Conservation (phyloP, 2,113 vertebrate genomes). For the Heteronetta atricapilla region DNA sequence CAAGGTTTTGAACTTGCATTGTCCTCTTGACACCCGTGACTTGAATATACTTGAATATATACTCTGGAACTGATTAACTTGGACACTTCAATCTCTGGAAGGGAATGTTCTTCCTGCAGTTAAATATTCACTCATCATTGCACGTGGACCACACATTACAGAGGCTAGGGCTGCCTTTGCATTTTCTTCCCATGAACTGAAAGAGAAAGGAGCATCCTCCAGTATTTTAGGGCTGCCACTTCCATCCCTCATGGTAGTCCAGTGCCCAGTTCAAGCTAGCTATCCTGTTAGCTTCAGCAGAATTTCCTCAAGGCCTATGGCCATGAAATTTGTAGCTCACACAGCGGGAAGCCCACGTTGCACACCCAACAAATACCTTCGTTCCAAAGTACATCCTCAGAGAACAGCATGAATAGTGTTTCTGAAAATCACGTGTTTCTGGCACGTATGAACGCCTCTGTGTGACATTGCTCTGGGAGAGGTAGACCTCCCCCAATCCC, state of each 20-base stretch:
- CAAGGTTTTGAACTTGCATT: slow-evolving; percentile 46
- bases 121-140: slow-evolving; percentile 68
- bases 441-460: neutral
- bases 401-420: neutral
- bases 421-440: neutral
- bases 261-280: neutral
- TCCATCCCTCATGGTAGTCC: neutral
- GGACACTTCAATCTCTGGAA: slow-evolving; percentile 16
- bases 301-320: neutral
- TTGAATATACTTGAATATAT: neutral
- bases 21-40: slow-evolving; percentile 25
- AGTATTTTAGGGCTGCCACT: neutral
- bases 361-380: neutral
- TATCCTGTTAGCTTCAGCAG: neutral
- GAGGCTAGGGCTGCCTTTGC: neutral
- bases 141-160: neutral
- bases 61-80: slow-evolving; percentile 66
- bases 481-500: neutral
- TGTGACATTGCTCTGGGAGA: neutral
- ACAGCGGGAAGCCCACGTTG: neutral
- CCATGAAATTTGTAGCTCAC: neutral
- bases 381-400: slow-evolving; percentile 23
- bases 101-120: slow-evolving; percentile 60
- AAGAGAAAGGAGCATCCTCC: neutral
- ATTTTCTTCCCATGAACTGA: neutral